These are phyloP conservation scores for Andrena haemorrhoa DNA, from an alignment of 2,888 invertebrate species.

Conservation along the genomic window DNA sequence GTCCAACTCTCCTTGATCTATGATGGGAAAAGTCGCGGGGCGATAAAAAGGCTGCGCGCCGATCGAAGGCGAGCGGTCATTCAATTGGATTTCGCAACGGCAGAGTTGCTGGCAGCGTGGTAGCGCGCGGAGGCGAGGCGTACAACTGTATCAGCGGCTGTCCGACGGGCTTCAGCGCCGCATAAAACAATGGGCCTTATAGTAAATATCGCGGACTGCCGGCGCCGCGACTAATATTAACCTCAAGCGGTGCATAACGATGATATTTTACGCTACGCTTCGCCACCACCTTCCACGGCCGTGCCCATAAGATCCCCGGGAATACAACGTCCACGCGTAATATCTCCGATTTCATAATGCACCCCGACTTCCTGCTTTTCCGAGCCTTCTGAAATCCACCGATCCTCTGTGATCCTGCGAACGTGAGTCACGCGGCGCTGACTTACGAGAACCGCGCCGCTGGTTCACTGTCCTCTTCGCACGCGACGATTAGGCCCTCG, in stretches of 20 bases:
- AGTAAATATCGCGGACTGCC: slow-evolving; percentile 67
- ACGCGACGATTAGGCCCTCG: slow-evolving; percentile 26
- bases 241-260: slow-evolving; percentile 65
- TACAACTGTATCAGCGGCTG: slow-evolving; percentile 66
- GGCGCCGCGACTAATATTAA: slow-evolving; percentile 67
- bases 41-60: slow-evolving; percentile 9
- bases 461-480: slow-evolving; percentile 36
- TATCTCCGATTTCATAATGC: slow-evolving; percentile 71
- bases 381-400: slow-evolving; percentile 52
- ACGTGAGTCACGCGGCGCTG: slow-evolving; percentile 58
- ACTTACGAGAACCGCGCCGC: slow-evolving; percentile 37
- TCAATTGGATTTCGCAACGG: slow-evolving; percentile 66
- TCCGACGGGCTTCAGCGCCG: slow-evolving; percentile 46
- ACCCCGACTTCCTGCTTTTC: slow-evolving; percentile 60
- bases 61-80: slow-evolving; percentile 51
- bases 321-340: slow-evolving; percentile 69
- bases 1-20: slow-evolving; percentile 58
- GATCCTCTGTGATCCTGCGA: slow-evolving; percentile 37
- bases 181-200: slow-evolving; percentile 67
- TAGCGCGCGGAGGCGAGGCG: slow-evolving; percentile 37
- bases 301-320: slow-evolving; percentile 61
- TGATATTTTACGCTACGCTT: slow-evolving; percentile 66
- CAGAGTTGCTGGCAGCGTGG: slow-evolving; percentile 38
- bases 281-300: slow-evolving; percentile 39
- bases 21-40: slow-evolving; percentile 47